Percentiles rank a stretch among this genome's conserved stretches.
These are phyloP conservation scores for Cottus gobio DNA, from an alignment of 2,113 vertebrate species.

Conservation along the genomic window DNA sequence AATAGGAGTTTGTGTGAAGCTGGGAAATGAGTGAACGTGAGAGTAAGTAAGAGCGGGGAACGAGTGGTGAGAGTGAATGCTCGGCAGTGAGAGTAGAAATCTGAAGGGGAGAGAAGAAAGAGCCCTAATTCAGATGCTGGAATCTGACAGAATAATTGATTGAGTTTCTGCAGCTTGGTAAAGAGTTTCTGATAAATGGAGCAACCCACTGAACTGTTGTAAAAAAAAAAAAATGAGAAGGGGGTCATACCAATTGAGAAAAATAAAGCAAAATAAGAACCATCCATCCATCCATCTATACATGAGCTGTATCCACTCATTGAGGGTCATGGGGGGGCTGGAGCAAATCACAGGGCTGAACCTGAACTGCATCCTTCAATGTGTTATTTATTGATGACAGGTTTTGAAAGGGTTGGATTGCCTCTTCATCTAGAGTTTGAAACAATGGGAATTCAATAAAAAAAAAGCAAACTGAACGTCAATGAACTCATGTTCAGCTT, in stretches of 20 bases:
- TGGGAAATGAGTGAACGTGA: slow-evolving; percentile 50
- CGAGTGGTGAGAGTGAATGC: slow-evolving; percentile 36
- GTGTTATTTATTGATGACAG: slow-evolving; percentile 72
- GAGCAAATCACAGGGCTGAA: slow-evolving; percentile 19
- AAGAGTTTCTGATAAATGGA: slow-evolving; percentile 83
- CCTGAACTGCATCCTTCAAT: slow-evolving; percentile 70
- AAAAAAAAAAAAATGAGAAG: slow-evolving; percentile 78
- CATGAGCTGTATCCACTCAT: background rate
- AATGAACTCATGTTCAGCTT: background rate
- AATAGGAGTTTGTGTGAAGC: slow-evolving; percentile 58
- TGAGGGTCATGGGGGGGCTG: background rate
- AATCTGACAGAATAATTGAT: slow-evolving; percentile 84
- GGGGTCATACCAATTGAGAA: slow-evolving; percentile 69
- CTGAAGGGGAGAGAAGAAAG: slow-evolving; percentile 70
- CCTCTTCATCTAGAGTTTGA: slow-evolving; percentile 59
- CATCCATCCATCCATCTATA: slow-evolving; percentile 11
- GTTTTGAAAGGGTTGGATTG: slow-evolving; percentile 52
- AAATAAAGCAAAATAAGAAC: slow-evolving; percentile 58
- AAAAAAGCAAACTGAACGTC: background rate
- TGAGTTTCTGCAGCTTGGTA: slow-evolving; percentile 77
- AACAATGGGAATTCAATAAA: background rate
- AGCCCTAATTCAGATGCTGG: slow-evolving; percentile 76
- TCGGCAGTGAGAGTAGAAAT: slow-evolving; percentile 49
- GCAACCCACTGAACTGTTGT: slow-evolving; percentile 81
- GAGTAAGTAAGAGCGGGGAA: slow-evolving; percentile 36